Percentiles rank a stretch among this genome's conserved stretches.
phyloP scores from a whole-genome alignment of 2,797 vertebrate genomes.

The Hyperoplus immaculatus region DNA sequence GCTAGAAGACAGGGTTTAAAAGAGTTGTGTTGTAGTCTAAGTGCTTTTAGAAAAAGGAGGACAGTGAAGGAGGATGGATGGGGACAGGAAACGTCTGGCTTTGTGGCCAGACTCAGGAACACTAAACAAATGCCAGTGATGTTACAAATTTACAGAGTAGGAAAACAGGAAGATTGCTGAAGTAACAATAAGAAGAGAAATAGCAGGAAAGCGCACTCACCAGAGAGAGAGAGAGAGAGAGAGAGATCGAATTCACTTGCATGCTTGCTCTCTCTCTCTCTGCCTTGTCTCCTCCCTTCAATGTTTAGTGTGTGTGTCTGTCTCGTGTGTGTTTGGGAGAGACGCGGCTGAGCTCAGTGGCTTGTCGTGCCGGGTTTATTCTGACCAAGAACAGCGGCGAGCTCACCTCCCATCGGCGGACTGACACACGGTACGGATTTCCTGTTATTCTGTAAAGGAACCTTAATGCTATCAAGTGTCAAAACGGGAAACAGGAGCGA shows the following conservation, averaged over 20 bases:
- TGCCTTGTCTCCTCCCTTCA: conserved; percentile 68
- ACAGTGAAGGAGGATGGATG: background rate
- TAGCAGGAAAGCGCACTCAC: conserved; percentile 15
- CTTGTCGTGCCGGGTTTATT: conserved; percentile 58
- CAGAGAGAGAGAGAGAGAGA: conserved; percentile 12
- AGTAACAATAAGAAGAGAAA: conserved; percentile 15
- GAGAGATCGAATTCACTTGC: conserved; percentile 36
- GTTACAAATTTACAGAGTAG: conserved; percentile 30
- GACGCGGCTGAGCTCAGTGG: conserved; percentile 48
- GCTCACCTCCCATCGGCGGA: conserved; percentile 32
- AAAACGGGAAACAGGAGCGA: conserved; percentile 24
- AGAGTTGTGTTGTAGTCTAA: conserved; percentile 2
- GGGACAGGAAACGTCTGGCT: conserved; percentile 12
- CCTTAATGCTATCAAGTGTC: conserved; percentile 19
- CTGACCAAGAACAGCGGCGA: conserved; percentile 38
- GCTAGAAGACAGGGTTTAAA: conserved; percentile 14
- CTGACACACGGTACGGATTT: conserved; percentile 61
- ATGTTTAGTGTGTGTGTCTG: conserved; percentile 15
- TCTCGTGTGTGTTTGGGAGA: conserved; percentile 23
- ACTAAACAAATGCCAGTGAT: conserved; percentile 23
- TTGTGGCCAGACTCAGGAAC: conserved; percentile 10
- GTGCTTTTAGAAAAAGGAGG: background rate
- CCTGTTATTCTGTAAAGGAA: conserved; percentile 51
- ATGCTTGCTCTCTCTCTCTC: conserved; percentile 29
- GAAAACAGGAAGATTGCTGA: conserved; percentile 25